phyloP scores from a whole-genome alignment of 2,113 vertebrate species.

The rat (Rattus norvegicus) region DNA sequence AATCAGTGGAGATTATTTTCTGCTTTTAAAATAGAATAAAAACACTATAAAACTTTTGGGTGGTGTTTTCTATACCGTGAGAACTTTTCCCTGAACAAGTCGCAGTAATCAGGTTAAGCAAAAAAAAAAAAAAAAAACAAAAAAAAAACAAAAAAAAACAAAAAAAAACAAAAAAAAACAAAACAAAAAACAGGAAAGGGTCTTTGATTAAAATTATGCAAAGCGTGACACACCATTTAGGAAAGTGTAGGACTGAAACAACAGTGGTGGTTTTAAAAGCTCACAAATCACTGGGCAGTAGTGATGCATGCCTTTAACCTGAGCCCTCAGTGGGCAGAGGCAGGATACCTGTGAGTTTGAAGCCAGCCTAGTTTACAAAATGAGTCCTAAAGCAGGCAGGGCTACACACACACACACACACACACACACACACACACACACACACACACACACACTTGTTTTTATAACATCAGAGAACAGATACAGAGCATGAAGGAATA shows the following conservation, averaged over 20 bases:
- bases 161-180: too few relatives aligned
- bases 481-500: too few relatives aligned
- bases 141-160: too few relatives aligned
- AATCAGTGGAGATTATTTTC: background rate
- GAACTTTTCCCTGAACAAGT: background rate
- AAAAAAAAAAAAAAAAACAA: too few relatives aligned
- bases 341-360: background rate
- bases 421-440: too few relatives aligned
- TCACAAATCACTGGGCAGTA: background rate
- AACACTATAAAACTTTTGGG: background rate
- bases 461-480: background rate
- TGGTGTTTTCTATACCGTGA: background rate
- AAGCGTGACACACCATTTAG: background rate
- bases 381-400: background rate
- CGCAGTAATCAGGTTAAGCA: conserved; percentile 10
- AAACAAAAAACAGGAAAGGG: background rate
- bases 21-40: background rate
- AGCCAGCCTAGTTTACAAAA: background rate
- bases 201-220: background rate
- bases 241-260: background rate
- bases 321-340: background rate
- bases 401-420: too few relatives aligned
- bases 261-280: background rate
- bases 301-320: too few relatives aligned
- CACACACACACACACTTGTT: too few relatives aligned